Evolutionary conservation across 2,888 invertebrate genomes (phyloP).

Genomic region (Brenthis daphne): DNA sequence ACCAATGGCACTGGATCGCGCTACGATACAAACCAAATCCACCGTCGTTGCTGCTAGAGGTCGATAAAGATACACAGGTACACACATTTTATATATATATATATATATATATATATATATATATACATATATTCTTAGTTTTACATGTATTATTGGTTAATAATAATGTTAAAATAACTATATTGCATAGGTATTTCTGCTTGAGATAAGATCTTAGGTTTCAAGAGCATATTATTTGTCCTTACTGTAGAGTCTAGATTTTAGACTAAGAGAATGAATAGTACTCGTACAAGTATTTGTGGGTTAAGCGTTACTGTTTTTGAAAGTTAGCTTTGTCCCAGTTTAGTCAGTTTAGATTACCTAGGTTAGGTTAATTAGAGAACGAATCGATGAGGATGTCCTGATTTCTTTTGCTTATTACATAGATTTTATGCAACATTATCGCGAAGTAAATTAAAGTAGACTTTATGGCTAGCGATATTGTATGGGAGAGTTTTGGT

Average conservation of each 20-base stretch:
- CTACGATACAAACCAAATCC: constrained; percentile 81
- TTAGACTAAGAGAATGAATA: too few relatives aligned
- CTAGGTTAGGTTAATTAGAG: too few relatives aligned
- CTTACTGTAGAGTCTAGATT: neutral
- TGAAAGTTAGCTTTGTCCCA: too few relatives aligned
- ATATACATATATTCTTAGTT: neutral
- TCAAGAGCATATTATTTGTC: constrained; percentile 11
- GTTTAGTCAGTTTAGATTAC: too few relatives aligned
- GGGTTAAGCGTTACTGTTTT: too few relatives aligned
- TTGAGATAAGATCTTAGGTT: constrained; percentile 15
- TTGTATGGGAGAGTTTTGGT: too few relatives aligned
- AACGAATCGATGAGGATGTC: too few relatives aligned
- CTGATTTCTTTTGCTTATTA: too few relatives aligned
- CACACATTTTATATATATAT: neutral
- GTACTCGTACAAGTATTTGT: too few relatives aligned
- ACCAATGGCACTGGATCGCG: constrained; percentile 90
- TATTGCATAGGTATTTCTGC: constrained; percentile 1
- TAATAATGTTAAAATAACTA: neutral
- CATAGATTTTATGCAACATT: too few relatives aligned
- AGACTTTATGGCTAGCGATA: too few relatives aligned
- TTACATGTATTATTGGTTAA: neutral
- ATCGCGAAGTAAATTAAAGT: too few relatives aligned
- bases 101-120: neutral
- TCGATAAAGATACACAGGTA: constrained; percentile 67
- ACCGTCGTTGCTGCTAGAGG: constrained; percentile 67